phyloP scores from a whole-genome alignment of 2,113 vertebrate genomes.

The Microtus pennsylvanicus region DNA sequence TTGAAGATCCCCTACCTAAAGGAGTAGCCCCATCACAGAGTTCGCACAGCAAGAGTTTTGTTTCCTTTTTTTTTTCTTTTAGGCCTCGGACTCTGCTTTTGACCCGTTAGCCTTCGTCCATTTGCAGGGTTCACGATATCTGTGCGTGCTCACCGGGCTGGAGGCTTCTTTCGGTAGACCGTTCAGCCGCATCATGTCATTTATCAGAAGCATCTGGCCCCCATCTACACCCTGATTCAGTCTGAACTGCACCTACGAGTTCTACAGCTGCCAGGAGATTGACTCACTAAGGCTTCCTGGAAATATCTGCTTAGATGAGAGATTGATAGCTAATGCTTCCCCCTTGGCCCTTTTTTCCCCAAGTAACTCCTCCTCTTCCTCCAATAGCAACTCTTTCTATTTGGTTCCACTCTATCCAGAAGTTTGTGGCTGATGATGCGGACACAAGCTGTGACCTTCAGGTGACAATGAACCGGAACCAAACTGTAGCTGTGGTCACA shows the following conservation, averaged over 20 bases:
- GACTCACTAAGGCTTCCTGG: slow-evolving; percentile 63
- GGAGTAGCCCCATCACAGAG: slow-evolving; percentile 18
- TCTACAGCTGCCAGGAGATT: slow-evolving; percentile 14
- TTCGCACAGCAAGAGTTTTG: background rate
- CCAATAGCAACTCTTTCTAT: slow-evolving; percentile 55
- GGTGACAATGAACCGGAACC: background rate
- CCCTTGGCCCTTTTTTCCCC: background rate
- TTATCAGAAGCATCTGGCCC: slow-evolving; percentile 76
- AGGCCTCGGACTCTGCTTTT: slow-evolving; percentile 64
- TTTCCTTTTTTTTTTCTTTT: slow-evolving; percentile 13
- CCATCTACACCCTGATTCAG: slow-evolving; percentile 51
- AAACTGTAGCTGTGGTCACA: background rate
- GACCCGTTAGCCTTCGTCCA: slow-evolving; percentile 60
- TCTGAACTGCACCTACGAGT: slow-evolving; percentile 34
- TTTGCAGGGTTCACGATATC: slow-evolving; percentile 66
- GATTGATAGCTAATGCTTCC: slow-evolving; percentile 43
- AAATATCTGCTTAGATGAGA: slow-evolving; percentile 57
- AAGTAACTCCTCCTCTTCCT: slow-evolving; percentile 34
- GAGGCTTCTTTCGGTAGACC: slow-evolving; percentile 58
- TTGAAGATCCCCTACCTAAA: background rate
- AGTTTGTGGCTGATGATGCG: background rate
- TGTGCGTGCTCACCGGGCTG: slow-evolving; percentile 7
- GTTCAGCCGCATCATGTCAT: slow-evolving; percentile 46
- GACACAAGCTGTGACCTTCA: background rate
- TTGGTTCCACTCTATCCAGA: background rate